Percentiles rank a stretch among this genome's conserved stretches.
phyloP scores from a whole-genome alignment of 2,888 invertebrate species.

The Leistus spinibarbis region DNA sequence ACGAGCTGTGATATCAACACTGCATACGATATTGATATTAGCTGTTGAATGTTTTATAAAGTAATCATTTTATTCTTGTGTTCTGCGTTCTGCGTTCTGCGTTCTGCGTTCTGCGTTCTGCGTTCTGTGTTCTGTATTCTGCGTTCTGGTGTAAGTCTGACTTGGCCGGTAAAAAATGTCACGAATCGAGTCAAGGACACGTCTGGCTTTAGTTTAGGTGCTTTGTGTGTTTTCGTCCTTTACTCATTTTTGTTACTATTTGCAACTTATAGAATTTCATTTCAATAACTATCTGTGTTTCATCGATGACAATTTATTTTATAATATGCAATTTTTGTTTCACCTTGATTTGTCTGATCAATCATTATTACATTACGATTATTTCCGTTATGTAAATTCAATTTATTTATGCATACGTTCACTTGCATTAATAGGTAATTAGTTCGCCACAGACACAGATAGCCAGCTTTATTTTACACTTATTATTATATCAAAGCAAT shows the following conservation, averaged over 20 bases:
- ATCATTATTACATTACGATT: constrained; percentile 10
- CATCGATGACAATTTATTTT: neutral
- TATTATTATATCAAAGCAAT: neutral
- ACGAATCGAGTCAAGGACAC: constrained; percentile 31
- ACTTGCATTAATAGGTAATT: constrained; percentile 15
- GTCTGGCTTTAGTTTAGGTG: neutral
- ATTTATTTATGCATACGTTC: constrained; percentile 16
- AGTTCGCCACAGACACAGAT: neutral
- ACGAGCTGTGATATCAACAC: too few relatives aligned
- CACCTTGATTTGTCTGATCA: constrained; percentile 31
- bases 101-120: too few relatives aligned
- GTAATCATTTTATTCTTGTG: too few relatives aligned
- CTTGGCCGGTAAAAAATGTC: constrained; percentile 10
- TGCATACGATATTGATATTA: too few relatives aligned
- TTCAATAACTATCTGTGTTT: too few relatives aligned
- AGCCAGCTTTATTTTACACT: neutral
- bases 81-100: too few relatives aligned
- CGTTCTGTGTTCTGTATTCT: too few relatives aligned
- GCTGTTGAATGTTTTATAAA: too few relatives aligned
- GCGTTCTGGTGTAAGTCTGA: neutral
- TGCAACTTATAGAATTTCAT: too few relatives aligned
- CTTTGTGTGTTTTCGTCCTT: neutral
- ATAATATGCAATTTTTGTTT: neutral
- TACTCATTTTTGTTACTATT: too few relatives aligned
- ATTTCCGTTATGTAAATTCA: constrained; percentile 34